Percentiles rank a stretch among this genome's conserved stretches.
phyloP scores from a whole-genome alignment of 2,888 invertebrate species.

The Arge pagana region DNA sequence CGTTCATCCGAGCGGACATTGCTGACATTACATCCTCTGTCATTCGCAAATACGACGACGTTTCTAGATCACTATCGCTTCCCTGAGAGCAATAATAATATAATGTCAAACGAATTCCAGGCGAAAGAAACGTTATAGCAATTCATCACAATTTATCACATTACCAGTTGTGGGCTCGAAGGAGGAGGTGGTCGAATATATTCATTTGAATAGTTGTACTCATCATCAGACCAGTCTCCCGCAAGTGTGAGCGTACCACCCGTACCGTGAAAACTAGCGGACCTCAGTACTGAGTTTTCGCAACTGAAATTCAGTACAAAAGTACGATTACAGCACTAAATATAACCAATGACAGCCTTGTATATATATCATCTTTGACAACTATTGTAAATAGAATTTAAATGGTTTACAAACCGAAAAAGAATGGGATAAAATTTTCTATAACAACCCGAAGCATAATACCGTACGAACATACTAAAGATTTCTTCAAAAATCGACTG shows the following conservation, averaged over 20 bases:
- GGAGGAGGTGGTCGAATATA: slow-evolving; percentile 44
- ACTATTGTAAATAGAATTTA: neutral
- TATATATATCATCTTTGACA: too few relatives aligned
- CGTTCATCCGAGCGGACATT: slow-evolving; percentile 55
- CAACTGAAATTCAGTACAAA: slow-evolving; percentile 35
- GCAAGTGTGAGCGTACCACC: slow-evolving; percentile 45
- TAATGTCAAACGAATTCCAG: neutral
- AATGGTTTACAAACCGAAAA: too few relatives aligned
- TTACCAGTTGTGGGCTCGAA: slow-evolving; percentile 46
- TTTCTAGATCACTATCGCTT: slow-evolving; percentile 57
- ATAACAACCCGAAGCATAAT: too few relatives aligned
- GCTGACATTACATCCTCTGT: slow-evolving; percentile 64
- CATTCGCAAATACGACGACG: slow-evolving; percentile 54
- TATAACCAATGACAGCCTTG: too few relatives aligned
- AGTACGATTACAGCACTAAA: too few relatives aligned
- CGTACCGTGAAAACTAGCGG: slow-evolving; percentile 60
- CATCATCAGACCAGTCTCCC: slow-evolving; percentile 49
- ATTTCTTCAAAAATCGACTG: too few relatives aligned
- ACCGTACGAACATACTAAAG: too few relatives aligned
- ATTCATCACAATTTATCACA: neutral
- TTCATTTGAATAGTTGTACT: slow-evolving; percentile 18
- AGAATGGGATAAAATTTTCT: too few relatives aligned
- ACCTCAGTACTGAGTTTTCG: slow-evolving; percentile 55
- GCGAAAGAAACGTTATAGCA: neutral
- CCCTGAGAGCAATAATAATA: slow-evolving; percentile 30